Conservation (phyloP, 1,140 invertebrate genomes). For the Lysiphlebus fabarum region DNA sequence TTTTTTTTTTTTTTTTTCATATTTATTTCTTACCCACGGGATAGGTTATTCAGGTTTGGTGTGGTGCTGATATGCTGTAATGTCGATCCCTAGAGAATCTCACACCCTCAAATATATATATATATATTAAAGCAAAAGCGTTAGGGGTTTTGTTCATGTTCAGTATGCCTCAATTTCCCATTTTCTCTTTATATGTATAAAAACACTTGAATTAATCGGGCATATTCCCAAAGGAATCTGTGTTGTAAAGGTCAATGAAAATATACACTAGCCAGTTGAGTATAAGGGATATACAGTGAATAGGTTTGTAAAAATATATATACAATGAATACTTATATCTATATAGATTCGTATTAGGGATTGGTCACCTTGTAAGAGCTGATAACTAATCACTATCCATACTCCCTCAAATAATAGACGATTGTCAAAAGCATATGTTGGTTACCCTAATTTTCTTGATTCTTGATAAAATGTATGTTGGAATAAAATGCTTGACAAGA, state of each 20-base stretch:
- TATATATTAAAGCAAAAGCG: no score
- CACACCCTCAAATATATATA: constrained; percentile 22
- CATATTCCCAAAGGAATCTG: constrained; percentile 42
- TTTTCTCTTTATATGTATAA: constrained; percentile 28
- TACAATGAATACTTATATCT: constrained; percentile 21
- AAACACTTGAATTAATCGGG: constrained; percentile 52
- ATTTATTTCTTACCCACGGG: constrained; percentile 30
- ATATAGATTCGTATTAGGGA: constrained; percentile 9
- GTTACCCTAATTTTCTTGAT: constrained; percentile 27
- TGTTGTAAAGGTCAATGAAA: constrained; percentile 42
- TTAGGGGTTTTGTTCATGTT: no score
- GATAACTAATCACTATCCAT: constrained; percentile 29
- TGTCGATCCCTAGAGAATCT: constrained; percentile 42
- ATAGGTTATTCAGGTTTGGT: constrained; percentile 45
- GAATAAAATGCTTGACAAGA: constrained; percentile 15
- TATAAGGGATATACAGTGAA: not conserved
- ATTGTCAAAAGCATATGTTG: constrained; percentile 26
- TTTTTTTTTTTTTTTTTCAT: no score
- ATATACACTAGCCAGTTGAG: constrained; percentile 12
- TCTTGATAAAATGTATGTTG: constrained; percentile 15
- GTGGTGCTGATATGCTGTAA: constrained; percentile 54
- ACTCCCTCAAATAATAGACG: constrained; percentile 11
- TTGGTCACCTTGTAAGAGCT: constrained; percentile 6
- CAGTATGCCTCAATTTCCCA: not conserved
- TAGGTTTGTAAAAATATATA: not conserved